These are phyloP conservation scores for Piaya cayana DNA, from an alignment of 2,113 vertebrate species.

Conservation along the genomic window DNA sequence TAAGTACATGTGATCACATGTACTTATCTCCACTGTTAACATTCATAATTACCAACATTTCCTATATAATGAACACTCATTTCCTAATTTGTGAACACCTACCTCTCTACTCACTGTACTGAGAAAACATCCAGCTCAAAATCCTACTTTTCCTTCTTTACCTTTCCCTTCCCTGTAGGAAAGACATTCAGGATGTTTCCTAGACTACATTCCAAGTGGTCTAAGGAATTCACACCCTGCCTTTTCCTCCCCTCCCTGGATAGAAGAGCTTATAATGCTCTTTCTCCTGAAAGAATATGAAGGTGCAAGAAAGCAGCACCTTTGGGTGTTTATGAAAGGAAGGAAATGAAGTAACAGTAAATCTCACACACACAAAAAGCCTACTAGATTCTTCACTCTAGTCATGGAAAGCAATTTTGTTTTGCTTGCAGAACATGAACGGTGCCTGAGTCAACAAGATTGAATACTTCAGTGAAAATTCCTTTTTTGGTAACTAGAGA, in stretches of 20 bases:
- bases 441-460: conserved; percentile 61
- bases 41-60: not conserved
- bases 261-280: not conserved
- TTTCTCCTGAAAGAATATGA: not conserved
- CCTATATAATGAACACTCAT: not conserved
- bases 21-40: not conserved
- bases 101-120: not conserved
- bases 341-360: conserved; percentile 45
- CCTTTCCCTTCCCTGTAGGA: not conserved
- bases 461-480: conserved; percentile 59
- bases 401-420: not conserved
- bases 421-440: conserved; percentile 11
- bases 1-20: not conserved
- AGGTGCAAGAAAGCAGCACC: conserved; percentile 2
- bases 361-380: not conserved
- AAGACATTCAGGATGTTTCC: not conserved
- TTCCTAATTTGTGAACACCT: not conserved
- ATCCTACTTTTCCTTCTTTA: not conserved
- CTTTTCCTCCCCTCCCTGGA: not conserved
- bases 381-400: not conserved
- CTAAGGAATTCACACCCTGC: not conserved
- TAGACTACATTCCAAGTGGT: not conserved
- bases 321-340: not conserved
- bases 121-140: not conserved
- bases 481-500: conserved; percentile 76